Evolutionary conservation across 2,113 vertebrate species (phyloP).

Genomic region (rabbit (Oryctolagus cuniculus)): DNA sequence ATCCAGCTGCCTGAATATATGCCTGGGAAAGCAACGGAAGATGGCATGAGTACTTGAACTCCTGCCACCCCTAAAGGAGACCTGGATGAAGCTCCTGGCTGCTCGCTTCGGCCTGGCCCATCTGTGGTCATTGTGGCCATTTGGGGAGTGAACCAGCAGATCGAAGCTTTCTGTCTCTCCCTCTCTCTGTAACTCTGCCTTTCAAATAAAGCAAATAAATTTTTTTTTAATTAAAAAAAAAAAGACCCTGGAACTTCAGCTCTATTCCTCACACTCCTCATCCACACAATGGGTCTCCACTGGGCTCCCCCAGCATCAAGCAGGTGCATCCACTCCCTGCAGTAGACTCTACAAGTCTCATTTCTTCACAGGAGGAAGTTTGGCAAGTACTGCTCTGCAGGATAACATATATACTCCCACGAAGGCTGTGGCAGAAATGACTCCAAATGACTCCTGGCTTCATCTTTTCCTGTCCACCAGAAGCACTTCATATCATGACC

Average conservation of each 20-base stretch:
- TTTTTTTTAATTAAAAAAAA: too few species aligned
- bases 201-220: too few species aligned
- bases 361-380: slow-evolving; percentile 1
- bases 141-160: too few species aligned
- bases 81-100: too few species aligned
- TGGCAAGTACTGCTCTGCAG: neutral
- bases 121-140: too few species aligned
- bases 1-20: too few species aligned
- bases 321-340: neutral
- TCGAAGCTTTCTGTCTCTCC: too few species aligned
- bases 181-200: too few species aligned
- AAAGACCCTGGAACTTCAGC: neutral
- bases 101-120: too few species aligned
- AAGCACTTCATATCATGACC: neutral
- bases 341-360: neutral
- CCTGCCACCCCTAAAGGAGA: too few species aligned
- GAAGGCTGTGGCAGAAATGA: slow-evolving; percentile 2
- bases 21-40: too few species aligned
- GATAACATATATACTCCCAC: neutral
- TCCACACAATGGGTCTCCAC: neutral
- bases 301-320: neutral
- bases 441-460: neutral
- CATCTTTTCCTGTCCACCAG: neutral
- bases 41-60: too few species aligned
- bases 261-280: neutral